Conservation (phyloP, 2,888 invertebrate species). For the Orthosia incerta region DNA sequence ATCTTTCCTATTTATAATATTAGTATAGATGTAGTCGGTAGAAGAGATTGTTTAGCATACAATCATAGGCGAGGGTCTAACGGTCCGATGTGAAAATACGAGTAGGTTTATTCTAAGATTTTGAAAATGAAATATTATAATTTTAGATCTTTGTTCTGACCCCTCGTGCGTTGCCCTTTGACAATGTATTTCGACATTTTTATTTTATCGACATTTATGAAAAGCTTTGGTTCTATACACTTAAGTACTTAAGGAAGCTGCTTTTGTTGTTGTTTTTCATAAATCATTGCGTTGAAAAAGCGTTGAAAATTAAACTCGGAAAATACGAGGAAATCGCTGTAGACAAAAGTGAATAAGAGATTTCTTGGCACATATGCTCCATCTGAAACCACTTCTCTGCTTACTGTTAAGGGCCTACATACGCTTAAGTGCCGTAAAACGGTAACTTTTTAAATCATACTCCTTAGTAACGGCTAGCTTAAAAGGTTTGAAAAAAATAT, state of each 20-base stretch:
- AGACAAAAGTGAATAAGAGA: constrained; percentile 17
- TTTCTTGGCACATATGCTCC: constrained; percentile 7
- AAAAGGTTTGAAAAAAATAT: no score
- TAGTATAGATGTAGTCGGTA: constrained; percentile 3
- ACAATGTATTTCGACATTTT: constrained; percentile 9
- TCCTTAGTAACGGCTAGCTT: no score
- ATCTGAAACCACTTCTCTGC: background rate
- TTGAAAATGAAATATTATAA: background rate
- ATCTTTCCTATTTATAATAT: no score
- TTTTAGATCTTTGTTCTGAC: constrained; percentile 18
- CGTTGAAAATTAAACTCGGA: background rate
- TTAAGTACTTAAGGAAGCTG: background rate
- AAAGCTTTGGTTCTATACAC: constrained; percentile 8
- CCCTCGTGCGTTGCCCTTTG: constrained; percentile 19
- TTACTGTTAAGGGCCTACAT: background rate
- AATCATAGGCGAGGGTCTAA: constrained; percentile 21
- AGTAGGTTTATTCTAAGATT: constrained; percentile 7
- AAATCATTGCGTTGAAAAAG: background rate
- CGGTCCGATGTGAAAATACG: constrained; percentile 1
- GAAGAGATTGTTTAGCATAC: constrained; percentile 38
- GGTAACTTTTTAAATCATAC: no score
- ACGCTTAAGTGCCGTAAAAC: no score
- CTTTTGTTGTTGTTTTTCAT: background rate
- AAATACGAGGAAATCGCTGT: background rate
- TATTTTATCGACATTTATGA: constrained; percentile 27